A percentile compares a stretch with the other conserved stretches of the same genome.
These are phyloP conservation scores for Ceratoteleas bidentatus DNA, from an alignment of 1,140 invertebrate genomes.

Conservation along the genomic window DNA sequence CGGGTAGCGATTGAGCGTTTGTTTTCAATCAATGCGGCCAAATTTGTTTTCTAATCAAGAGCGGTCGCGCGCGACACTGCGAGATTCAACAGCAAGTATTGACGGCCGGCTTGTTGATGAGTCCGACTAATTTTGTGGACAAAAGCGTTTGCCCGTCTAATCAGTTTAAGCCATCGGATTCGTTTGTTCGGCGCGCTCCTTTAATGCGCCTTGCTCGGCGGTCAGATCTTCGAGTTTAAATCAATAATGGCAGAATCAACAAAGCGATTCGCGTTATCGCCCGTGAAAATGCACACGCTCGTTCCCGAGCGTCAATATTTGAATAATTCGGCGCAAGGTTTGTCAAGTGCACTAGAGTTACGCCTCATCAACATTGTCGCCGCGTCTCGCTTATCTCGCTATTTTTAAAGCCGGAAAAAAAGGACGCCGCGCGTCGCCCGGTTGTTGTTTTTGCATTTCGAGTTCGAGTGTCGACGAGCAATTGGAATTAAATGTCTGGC, in stretches of 20 bases:
- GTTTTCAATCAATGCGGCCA: conserved; percentile 1
- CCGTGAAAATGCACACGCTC: conserved; percentile 38
- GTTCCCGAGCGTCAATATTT: conserved; percentile 43
- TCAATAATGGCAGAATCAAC: conserved; percentile 46
- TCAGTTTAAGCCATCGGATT: conserved; percentile 49
- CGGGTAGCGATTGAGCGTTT: conserved; percentile 22
- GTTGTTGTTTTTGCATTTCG: background rate
- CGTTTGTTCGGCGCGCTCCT: conserved; percentile 47
- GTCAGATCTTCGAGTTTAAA: conserved; percentile 43
- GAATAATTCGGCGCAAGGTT: conserved; percentile 42
- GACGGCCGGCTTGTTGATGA: conserved; percentile 48
- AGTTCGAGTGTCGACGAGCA: background rate
- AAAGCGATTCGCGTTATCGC: conserved; percentile 33
- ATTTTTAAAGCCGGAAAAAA: background rate
- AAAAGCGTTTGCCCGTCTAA: conserved; percentile 52
- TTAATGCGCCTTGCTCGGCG: conserved; percentile 21
- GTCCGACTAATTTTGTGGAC: conserved; percentile 38
- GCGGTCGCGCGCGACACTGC: background rate
- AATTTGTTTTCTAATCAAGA: conserved; percentile 50
- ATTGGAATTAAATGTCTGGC: background rate
- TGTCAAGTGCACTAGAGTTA: conserved; percentile 26
- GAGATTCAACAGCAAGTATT: conserved; percentile 33
- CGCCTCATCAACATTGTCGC: conserved; percentile 2
- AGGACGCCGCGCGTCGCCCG: background rate
- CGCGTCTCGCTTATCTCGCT: background rate